Percentiles rank a stretch among this genome's conserved stretches.
Conservation (phyloP, 2,888 invertebrate genomes). For the Rhabditoides inermis region DNA sequence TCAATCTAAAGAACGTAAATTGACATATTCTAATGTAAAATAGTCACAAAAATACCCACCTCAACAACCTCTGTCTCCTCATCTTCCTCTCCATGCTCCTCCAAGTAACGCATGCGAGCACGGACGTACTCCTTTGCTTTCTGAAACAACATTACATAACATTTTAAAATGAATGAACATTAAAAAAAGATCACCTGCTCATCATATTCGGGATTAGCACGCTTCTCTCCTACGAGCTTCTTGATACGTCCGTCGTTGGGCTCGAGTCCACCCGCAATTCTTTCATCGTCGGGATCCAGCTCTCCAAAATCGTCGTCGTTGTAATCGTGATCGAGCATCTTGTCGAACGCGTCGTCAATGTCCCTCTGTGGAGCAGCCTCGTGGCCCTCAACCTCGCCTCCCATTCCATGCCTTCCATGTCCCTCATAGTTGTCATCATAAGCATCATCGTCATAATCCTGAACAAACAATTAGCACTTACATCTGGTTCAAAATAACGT, state of each 20-base stretch:
- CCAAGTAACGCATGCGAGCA: constrained; percentile 24
- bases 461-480: not conserved
- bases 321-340: constrained; percentile 28
- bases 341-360: constrained; percentile 29
- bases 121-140: constrained; percentile 25
- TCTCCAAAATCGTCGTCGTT: constrained; percentile 25
- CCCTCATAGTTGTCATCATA: not conserved
- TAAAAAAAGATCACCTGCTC: constrained; percentile 13
- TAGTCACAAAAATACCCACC: constrained; percentile 2
- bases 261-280: constrained; percentile 64
- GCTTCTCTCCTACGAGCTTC: constrained; percentile 69
- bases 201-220: constrained; percentile 55
- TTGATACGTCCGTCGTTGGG: constrained; percentile 67
- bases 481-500: not conserved
- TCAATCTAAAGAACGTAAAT: constrained; percentile 15
- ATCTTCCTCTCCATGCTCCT: constrained; percentile 23
- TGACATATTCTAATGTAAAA: not conserved
- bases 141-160: constrained; percentile 6
- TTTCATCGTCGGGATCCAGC: constrained; percentile 45
- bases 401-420: not conserved
- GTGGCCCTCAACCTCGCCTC: not conserved
- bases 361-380: constrained; percentile 12
- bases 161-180: not conserved
- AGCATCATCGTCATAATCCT: not conserved
- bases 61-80: constrained; percentile 28